Evolutionary conservation across 1,140 invertebrate genomes (phyloP), one percentile per base, ranked within the genome.

Genomic region (Parasteatoda tepidariorum): DNA sequence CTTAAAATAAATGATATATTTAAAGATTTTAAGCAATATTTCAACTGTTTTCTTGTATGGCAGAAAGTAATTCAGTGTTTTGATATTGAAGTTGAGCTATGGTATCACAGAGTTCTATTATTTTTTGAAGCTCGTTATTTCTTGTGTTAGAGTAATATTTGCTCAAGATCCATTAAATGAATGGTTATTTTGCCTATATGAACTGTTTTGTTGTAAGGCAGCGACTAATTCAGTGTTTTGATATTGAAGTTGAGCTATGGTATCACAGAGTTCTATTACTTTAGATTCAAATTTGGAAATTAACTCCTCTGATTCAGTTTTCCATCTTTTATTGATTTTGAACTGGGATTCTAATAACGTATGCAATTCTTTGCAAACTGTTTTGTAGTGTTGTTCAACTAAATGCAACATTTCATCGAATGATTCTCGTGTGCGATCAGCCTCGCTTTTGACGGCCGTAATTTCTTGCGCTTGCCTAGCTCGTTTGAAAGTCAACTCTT

Each of bases 251-350:
- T 61, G 9, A 28, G 22, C 34, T 22, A 71, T 61, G 3, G 41
- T 71, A 30, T 71, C 41, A 5, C 33, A 62, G 15, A 82, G 33
- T 62, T 82, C 78, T 26, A 59, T 71, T 9, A 82, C 61, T 41
- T 70, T 71, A 18, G 48, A 15, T 70, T 82, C 78, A 31, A 67
- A 82, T 15, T 70, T 38, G 24, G n/a, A 41, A 22, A 82, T 71
- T 33, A 82, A 41, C 15, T 62, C 55, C 1, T 82, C 78, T 7
- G 57, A 24, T 48, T 70, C 78, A 61, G 34, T 54, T 33, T 82
- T 82, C 67, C 48, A 71, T 31, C 41, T 61, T 15, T 22, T 70
- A 22, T 55, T 70, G n/a, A 82, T 82, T 48, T 62, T 41, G 18
- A 70, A 71, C 26, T 82, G 64, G 3, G 78, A 28, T 24, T 82